These are phyloP conservation scores for Atta colombica DNA, from an alignment of 1,140 invertebrate species.

Conservation along the genomic window DNA sequence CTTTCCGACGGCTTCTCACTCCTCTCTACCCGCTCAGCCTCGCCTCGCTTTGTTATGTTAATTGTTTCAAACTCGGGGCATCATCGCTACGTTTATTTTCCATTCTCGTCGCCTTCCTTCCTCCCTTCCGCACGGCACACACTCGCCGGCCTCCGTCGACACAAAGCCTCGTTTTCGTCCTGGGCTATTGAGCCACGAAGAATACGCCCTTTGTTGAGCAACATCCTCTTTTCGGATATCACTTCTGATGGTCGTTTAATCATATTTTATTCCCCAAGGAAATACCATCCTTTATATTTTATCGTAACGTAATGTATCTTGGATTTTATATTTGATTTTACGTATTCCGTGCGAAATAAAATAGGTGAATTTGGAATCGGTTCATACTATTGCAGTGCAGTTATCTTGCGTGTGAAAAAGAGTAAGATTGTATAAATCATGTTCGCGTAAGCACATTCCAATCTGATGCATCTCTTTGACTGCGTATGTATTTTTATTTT, in stretches of 20 bases:
- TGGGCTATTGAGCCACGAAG: slow-evolving; percentile 54
- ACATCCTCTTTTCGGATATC: slow-evolving; percentile 63
- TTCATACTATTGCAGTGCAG: background rate
- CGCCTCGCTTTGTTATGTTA: slow-evolving; percentile 83
- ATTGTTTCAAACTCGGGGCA: slow-evolving; percentile 84
- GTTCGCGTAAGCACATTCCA: slow-evolving; percentile 26
- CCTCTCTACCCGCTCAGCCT: slow-evolving; percentile 28
- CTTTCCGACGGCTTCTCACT: slow-evolving; percentile 60
- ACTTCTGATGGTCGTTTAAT: slow-evolving; percentile 61
- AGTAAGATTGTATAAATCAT: background rate
- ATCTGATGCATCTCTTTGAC: slow-evolving; percentile 38
- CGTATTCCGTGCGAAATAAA: background rate
- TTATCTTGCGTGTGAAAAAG: background rate
- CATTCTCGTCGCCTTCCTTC: slow-evolving; percentile 80
- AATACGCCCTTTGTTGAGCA: slow-evolving; percentile 55
- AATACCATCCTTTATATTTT: slow-evolving; percentile 44
- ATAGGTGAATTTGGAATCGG: slow-evolving; percentile 11
- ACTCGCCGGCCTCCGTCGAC: slow-evolving; percentile 44
- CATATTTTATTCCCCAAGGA: slow-evolving; percentile 47
- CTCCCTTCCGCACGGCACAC: slow-evolving; percentile 55
- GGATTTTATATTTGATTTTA: slow-evolving; percentile 13
- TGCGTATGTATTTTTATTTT: background rate
- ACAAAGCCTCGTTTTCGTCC: slow-evolving; percentile 64
- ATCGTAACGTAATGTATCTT: slow-evolving; percentile 26
- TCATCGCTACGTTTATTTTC: slow-evolving; percentile 84